phyloP scores from a whole-genome alignment of 2,113 vertebrate species.

The Salminus brasiliensis region DNA sequence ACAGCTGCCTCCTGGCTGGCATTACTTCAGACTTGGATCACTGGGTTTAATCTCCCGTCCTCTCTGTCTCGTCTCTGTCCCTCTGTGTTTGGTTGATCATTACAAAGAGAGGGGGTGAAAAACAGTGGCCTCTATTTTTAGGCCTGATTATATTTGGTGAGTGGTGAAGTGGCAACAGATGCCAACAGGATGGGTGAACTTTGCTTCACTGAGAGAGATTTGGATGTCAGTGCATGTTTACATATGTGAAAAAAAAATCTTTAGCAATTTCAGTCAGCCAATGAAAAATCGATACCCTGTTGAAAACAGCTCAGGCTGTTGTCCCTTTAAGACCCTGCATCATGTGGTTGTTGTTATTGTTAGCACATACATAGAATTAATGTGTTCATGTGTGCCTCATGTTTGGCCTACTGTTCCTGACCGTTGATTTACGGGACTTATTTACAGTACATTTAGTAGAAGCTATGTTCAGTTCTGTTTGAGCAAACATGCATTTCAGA shows the following conservation, averaged over 20 bases:
- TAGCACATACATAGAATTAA: not conserved
- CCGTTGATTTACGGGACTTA: not conserved
- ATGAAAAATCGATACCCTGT: not conserved
- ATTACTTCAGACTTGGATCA: not conserved
- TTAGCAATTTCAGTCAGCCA: not conserved
- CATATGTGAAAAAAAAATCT: slow-evolving; percentile 36
- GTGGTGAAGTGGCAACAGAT: slow-evolving; percentile 42
- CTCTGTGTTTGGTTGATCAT: slow-evolving; percentile 35
- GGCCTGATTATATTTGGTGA: slow-evolving; percentile 56
- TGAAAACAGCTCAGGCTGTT: not conserved
- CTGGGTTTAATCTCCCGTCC: slow-evolving; percentile 13
- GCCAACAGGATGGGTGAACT: slow-evolving; percentile 44
- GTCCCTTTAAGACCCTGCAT: not conserved
- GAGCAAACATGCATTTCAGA: too few relatives aligned
- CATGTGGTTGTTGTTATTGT: not conserved
- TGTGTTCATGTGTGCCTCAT: slow-evolving; percentile 15
- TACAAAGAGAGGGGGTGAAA: slow-evolving; percentile 26
- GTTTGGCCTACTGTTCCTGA: not conserved
- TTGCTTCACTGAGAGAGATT: slow-evolving; percentile 43
- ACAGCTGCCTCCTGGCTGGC: slow-evolving; percentile 12
- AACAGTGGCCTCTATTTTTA: slow-evolving; percentile 60
- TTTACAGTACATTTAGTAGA: too few relatives aligned
- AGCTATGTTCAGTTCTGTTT: too few relatives aligned
- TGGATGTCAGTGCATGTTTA: not conserved
- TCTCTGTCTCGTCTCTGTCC: slow-evolving; percentile 1